Percentiles rank a stretch among this genome's conserved stretches.
Evolutionary conservation across 2,113 vertebrate genomes (phyloP).

Genomic region (Girardinichthys multiradiatus): DNA sequence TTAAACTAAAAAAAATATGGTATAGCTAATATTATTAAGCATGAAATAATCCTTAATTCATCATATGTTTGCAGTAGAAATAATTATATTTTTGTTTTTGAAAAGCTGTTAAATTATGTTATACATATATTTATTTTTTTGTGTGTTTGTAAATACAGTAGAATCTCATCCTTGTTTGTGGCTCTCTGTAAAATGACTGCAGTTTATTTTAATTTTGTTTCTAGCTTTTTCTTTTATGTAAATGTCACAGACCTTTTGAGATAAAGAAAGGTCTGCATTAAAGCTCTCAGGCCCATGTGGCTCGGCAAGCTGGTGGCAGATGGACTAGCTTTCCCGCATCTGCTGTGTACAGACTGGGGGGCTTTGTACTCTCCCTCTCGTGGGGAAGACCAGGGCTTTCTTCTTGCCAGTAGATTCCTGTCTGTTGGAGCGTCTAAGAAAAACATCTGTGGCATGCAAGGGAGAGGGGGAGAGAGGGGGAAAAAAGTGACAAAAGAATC

Average conservation of each 20-base stretch:
- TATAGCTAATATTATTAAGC: background rate
- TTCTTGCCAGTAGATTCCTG: slow-evolving; percentile 99
- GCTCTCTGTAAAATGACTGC: too few relatives aligned
- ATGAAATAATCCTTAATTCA: background rate
- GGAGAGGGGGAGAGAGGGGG: slow-evolving; percentile 27
- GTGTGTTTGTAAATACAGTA: background rate
- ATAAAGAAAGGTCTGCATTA: slow-evolving; percentile 81
- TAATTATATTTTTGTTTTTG: background rate
- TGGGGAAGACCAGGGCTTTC: slow-evolving; percentile 97
- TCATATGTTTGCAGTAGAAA: background rate
- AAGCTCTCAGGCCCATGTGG: slow-evolving; percentile 96
- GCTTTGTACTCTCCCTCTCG: slow-evolving; percentile 97
- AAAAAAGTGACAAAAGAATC: slow-evolving; percentile 90
- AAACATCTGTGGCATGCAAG: slow-evolving; percentile 99
- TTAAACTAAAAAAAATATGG: too few relatives aligned
- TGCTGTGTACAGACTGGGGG: slow-evolving; percentile 97
- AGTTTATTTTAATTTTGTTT: background rate
- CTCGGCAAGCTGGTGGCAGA: slow-evolving; percentile 97
- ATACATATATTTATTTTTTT: too few relatives aligned
- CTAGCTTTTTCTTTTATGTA: slow-evolving; percentile 78
- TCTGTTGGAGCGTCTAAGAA: slow-evolving; percentile 99
- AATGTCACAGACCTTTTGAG: slow-evolving; percentile 81
- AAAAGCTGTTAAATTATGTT: too few relatives aligned
- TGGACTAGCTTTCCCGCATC: slow-evolving; percentile 98
- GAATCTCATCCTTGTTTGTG: too few relatives aligned